Conservation (phyloP, 2,888 invertebrate genomes). For the Norana najaformis region DNA sequence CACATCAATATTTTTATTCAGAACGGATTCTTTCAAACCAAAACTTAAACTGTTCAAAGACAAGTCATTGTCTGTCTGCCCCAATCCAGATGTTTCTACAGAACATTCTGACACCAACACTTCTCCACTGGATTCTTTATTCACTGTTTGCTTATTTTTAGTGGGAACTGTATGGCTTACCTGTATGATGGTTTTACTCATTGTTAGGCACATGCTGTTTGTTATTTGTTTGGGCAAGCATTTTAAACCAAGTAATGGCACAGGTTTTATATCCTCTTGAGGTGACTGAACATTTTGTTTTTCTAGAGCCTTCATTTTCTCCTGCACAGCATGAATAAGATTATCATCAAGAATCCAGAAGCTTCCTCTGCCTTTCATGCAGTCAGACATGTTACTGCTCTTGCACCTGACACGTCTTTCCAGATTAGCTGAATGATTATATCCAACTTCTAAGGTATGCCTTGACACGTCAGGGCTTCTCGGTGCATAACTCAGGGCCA, state of each 20-base stretch:
- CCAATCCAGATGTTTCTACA: neutral
- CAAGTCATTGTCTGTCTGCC: neutral
- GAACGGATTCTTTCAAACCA: neutral
- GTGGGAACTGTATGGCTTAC: neutral
- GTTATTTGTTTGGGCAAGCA: neutral
- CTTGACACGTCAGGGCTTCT: neutral
- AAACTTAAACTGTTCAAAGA: neutral
- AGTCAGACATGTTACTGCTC: neutral
- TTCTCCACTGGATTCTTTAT: neutral
- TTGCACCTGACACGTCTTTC: neutral
- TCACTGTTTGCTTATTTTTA: neutral
- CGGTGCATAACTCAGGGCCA: neutral
- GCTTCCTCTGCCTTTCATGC: slow-evolving; percentile 3
- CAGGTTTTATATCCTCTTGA: neutral
- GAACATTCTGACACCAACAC: neutral
- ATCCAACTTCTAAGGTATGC: neutral
- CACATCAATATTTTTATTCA: neutral
- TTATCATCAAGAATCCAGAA: slow-evolving; percentile 16
- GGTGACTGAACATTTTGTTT: neutral
- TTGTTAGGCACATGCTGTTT: neutral
- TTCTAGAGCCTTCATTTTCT: neutral
- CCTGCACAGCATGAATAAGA: neutral
- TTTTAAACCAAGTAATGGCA: neutral
- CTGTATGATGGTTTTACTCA: neutral
- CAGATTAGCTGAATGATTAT: neutral